Evolutionary conservation across 2,888 invertebrate genomes (phyloP).

Genomic region (Drosophila pegasa): DNA sequence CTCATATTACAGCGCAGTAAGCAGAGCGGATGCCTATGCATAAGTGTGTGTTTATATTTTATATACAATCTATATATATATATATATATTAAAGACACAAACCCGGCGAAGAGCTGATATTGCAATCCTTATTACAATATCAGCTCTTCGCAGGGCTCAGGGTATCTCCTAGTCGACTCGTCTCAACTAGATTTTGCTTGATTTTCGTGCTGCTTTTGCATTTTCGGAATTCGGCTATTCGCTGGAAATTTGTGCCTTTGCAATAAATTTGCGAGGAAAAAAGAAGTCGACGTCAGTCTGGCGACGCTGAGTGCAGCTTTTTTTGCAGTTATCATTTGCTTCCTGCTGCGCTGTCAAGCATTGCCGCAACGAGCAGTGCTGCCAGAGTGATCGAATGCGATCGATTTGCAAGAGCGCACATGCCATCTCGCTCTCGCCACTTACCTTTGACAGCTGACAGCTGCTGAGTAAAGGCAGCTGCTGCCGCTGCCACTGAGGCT

Average conservation of each 20-base stretch:
- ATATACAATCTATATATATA: no score
- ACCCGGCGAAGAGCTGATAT: no score
- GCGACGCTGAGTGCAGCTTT: slow-evolving; percentile 64
- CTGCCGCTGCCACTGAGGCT: slow-evolving; percentile 49
- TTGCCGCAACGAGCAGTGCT: slow-evolving; percentile 36
- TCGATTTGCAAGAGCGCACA: slow-evolving; percentile 44
- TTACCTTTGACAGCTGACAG: slow-evolving; percentile 54
- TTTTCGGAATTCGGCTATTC: slow-evolving; percentile 45
- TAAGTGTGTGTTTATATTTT: no score
- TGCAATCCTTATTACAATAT: no score
- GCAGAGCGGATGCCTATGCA: no score
- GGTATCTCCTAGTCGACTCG: no score
- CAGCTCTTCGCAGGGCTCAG: no score
- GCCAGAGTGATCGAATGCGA: slow-evolving; percentile 42
- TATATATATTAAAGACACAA: no score
- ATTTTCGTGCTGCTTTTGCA: slow-evolving; percentile 13
- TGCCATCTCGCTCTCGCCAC: slow-evolving; percentile 43
- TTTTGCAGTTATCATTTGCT: slow-evolving; percentile 26
- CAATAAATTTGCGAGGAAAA: slow-evolving; percentile 42
- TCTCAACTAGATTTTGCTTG: no score
- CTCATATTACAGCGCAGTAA: no score
- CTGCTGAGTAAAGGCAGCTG: slow-evolving; percentile 55
- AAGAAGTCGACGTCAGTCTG: slow-evolving; percentile 44
- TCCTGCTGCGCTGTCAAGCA: slow-evolving; percentile 17
- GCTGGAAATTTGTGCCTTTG: slow-evolving; percentile 47